Percentiles rank a stretch among this genome's conserved stretches.
These are phyloP conservation scores for Holothuria glaberrima DNA, from an alignment of 35 echinoderm and acorn worm genomes.

Conservation along the genomic window DNA sequence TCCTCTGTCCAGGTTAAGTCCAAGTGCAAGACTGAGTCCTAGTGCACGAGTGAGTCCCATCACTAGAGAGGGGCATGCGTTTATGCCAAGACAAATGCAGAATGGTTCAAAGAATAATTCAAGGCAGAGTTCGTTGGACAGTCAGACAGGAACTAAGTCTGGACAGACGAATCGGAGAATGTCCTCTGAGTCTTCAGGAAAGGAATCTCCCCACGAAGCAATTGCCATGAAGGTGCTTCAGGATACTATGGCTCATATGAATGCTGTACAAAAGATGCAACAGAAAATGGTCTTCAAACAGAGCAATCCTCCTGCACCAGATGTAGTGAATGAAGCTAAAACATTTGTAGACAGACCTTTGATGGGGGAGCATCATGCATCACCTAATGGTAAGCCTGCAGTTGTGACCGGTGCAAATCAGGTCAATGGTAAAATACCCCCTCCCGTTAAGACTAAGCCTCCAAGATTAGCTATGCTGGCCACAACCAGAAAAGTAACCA, in stretches of 20 bases:
- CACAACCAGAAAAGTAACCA: not conserved
- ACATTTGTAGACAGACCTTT: not conserved
- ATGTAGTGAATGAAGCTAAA: conserved; percentile 25
- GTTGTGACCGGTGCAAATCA: not conserved
- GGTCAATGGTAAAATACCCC: conserved; percentile 43
- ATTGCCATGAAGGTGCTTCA: conserved; percentile 91
- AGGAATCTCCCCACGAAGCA: conserved; percentile 66
- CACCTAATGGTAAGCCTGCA: not conserved
- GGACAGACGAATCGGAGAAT: conserved; percentile 38
- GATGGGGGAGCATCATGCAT: not conserved
- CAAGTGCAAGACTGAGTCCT: conserved; percentile 55
- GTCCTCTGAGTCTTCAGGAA: conserved; percentile 37
- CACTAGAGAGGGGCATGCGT: conserved; percentile 4
- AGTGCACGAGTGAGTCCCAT: conserved; percentile 17
- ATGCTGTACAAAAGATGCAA: conserved; percentile 96
- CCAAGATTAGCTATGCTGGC: not conserved
- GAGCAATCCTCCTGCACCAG: conserved; percentile 13
- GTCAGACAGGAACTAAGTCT: conserved; percentile 33
- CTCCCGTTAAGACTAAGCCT: conserved; percentile 80
- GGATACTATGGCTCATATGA: conserved; percentile 95
- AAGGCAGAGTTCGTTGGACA: conserved; percentile 55
- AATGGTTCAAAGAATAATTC: conserved; percentile 37
- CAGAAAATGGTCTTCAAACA: conserved; percentile 52
- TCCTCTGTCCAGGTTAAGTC: conserved; percentile 50
- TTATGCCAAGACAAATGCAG: conserved; percentile 9